Base-by-base conservation (phyloP, 30 jellyfish, hydroid and myxozoan genomes). In the Cassiopea xamachana region DNA sequence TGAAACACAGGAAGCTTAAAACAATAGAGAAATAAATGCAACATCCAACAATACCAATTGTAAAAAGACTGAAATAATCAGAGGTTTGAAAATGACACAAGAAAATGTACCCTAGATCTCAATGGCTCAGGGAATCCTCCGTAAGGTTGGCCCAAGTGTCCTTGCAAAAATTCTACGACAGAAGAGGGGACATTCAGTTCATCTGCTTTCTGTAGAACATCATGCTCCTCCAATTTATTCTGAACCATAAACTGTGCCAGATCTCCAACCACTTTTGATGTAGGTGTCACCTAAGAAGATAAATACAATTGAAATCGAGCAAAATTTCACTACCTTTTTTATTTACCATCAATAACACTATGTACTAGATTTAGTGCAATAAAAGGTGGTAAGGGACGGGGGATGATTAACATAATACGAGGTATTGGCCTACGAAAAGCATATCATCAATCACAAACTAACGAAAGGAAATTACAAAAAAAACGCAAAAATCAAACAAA, bases 171-270 rank as follows among this genome's bases (percentile, higher is more conserved):
- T 67, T 97, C 98, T 2, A 93, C 60, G 59, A 97, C 98, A 1
- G 99, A 97, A 17, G 92, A 58, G 12, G 99, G 99, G 73, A 97
- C 94, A 83, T 97, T 96, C 67, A 97, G 89, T 58, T 97, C 98
- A 1, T 90, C 97, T 14, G 99, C 99, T 73, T 97, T 75, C 62
- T 90, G 91, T 27, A 85, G 46, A 60, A 97, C 97, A 72, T 97
- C 99, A 0, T 70, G 87, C 48, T 85, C 98, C 46, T 91, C 97
- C 72, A 97, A 88, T 19, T 97, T 90, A 82, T 97, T 97, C 89
- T 97, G 99, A 10, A 93, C 98, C 99, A 97, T 97, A 77, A 93
- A 97, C 96, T 97, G 99, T 1, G 99, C 99, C 82, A 97, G 73
- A 77, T 97, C 99, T 1, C 99, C 99, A 15, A 97, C 99, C 45